Conservation (phyloP, 2,888 invertebrate genomes). For the Malachius bipustulatus region DNA sequence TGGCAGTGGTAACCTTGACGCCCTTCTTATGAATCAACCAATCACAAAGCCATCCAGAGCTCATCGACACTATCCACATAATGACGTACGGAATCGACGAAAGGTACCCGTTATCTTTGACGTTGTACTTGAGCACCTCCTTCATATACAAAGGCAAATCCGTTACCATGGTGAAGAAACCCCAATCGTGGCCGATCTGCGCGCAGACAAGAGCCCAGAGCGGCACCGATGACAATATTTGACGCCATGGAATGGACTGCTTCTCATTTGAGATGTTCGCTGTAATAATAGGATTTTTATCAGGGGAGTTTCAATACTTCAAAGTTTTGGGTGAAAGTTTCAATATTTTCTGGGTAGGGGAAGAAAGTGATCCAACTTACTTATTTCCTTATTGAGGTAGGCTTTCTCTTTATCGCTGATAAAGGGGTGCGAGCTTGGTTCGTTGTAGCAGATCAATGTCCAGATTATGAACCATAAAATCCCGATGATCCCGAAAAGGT, state of each 20-base stretch:
- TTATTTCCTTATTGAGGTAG: constrained; percentile 11
- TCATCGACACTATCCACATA: constrained; percentile 53
- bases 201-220: constrained; percentile 65
- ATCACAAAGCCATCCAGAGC: constrained; percentile 56
- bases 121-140: constrained; percentile 52
- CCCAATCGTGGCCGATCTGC: constrained; percentile 59
- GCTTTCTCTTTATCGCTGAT: constrained; percentile 17
- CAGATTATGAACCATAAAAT: constrained; percentile 50
- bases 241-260: constrained; percentile 42
- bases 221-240: constrained; percentile 55
- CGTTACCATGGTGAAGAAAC: constrained; percentile 57
- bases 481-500: constrained; percentile 64
- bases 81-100: constrained; percentile 53
- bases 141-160: constrained; percentile 62
- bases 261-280: constrained; percentile 21
- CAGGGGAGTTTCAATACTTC: no score
- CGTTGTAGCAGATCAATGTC: constrained; percentile 38
- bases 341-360: no score
- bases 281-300: no score
- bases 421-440: constrained; percentile 57
- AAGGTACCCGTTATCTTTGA: constrained; percentile 49
- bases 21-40: constrained; percentile 48
- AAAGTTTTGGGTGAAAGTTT: no score
- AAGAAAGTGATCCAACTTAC: no score
- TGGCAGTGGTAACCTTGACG: constrained; percentile 43